Conservation (phyloP, 2,113 vertebrate genomes). For the Xiphophorus hellerii region DNA sequence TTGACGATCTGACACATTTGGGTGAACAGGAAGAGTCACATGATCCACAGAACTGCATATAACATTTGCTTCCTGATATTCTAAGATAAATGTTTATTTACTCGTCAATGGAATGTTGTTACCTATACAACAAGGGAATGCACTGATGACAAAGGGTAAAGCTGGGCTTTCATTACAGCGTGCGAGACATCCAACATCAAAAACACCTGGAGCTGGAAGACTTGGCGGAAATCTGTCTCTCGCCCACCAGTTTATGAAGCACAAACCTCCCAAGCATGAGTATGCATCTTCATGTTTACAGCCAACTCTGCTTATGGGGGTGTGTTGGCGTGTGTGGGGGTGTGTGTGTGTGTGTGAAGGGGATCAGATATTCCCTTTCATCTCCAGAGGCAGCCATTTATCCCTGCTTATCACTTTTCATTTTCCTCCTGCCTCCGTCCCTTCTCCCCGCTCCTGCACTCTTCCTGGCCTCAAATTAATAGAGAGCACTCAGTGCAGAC, state of each 20-base stretch:
- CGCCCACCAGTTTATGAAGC: conserved; percentile 10
- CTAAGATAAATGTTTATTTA: conserved; percentile 17
- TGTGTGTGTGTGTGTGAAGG: neutral
- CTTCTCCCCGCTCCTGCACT: conserved; percentile 23
- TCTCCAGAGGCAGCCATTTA: conserved; percentile 60
- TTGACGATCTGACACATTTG: neutral
- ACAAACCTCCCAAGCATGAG: neutral
- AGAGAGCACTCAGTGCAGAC: conserved; percentile 64
- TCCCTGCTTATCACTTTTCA: conserved; percentile 62
- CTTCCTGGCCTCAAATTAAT: conserved; percentile 74
- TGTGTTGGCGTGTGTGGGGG: neutral
- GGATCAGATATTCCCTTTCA: conserved; percentile 42
- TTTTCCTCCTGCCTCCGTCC: conserved; percentile 47
- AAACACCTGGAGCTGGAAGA: conserved; percentile 46
- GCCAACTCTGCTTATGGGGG: neutral
- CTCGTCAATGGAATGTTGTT: conserved; percentile 4
- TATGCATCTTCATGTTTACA: conserved; percentile 25
- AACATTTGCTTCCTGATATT: neutral
- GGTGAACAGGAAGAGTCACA: neutral
- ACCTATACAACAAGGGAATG: neutral
- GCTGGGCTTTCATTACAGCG: conserved; percentile 21
- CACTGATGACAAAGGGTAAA: conserved; percentile 5
- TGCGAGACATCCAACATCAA: conserved; percentile 11
- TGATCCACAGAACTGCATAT: neutral
- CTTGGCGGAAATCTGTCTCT: conserved; percentile 2